Conservation (phyloP, 2,113 vertebrate species). For the Anoura caudifer region DNA sequence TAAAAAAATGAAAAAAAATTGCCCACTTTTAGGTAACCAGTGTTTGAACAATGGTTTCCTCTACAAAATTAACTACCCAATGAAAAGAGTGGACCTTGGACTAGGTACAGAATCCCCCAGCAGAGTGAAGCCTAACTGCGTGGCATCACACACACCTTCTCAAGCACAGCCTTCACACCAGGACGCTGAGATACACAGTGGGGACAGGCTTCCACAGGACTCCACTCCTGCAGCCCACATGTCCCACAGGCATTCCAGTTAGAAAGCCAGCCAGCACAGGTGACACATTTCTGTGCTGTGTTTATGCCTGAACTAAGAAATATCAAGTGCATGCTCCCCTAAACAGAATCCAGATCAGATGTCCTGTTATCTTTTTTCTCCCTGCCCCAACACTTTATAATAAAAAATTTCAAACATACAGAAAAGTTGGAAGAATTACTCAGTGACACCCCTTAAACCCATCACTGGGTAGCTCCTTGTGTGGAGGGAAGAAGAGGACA, state of each 20-base stretch:
- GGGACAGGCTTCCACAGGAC: background rate
- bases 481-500: no score
- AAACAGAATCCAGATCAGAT: background rate
- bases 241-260: background rate
- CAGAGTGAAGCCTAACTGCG: background rate
- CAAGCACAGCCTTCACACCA: background rate
- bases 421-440: background rate
- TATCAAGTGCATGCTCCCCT: background rate
- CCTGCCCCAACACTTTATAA: background rate
- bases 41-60: background rate
- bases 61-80: background rate
- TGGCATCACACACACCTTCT: background rate
- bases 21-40: background rate
- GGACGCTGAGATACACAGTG: fast-evolving
- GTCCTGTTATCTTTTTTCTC: background rate
- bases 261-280: background rate
- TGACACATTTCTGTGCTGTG: background rate
- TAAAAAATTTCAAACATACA: background rate
- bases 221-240: fast-evolving
- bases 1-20: background rate
- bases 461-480: background rate
- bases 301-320: background rate
- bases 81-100: background rate
- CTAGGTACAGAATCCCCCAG: background rate
- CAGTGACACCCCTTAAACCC: background rate